phyloP scores from a whole-genome alignment of 1,140 invertebrate species.

The Agrypnia vestita region DNA sequence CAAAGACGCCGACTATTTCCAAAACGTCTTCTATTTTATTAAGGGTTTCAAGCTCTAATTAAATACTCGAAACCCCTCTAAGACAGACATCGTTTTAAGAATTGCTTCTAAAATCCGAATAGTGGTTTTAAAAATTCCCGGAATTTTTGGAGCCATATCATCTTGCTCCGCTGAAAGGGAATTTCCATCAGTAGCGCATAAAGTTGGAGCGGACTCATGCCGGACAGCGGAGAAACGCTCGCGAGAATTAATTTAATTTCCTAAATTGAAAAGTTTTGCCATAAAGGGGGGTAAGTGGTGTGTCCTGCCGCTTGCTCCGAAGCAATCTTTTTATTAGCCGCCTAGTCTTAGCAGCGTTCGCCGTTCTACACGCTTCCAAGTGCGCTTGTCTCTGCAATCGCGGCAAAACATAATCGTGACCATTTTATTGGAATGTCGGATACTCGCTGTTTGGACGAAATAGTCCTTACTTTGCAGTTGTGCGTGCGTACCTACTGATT shows the following conservation, averaged over 20 bases:
- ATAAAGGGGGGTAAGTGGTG: constrained; percentile 36
- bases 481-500: background rate
- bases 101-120: too few species aligned
- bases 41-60: too few species aligned
- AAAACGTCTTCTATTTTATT: too few species aligned
- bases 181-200: constrained; percentile 8
- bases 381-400: constrained; percentile 14
- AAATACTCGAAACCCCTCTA: too few species aligned
- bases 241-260: constrained; percentile 56
- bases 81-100: too few species aligned
- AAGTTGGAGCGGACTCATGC: constrained; percentile 2
- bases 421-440: background rate
- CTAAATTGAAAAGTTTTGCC: constrained; percentile 59
- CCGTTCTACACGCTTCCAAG: constrained; percentile 2
- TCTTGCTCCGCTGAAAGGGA: constrained; percentile 17
- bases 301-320: constrained; percentile 26
- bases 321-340: constrained; percentile 57
- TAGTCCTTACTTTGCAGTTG: background rate
- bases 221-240: background rate
- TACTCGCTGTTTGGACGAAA: background rate
- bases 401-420: background rate
- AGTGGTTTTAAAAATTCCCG: constrained; percentile 4
- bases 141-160: constrained; percentile 9
- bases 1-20: too few species aligned
- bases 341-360: constrained; percentile 48